Conservation (phyloP, 2,888 invertebrate genomes). For the Rhodophaea formosa region DNA sequence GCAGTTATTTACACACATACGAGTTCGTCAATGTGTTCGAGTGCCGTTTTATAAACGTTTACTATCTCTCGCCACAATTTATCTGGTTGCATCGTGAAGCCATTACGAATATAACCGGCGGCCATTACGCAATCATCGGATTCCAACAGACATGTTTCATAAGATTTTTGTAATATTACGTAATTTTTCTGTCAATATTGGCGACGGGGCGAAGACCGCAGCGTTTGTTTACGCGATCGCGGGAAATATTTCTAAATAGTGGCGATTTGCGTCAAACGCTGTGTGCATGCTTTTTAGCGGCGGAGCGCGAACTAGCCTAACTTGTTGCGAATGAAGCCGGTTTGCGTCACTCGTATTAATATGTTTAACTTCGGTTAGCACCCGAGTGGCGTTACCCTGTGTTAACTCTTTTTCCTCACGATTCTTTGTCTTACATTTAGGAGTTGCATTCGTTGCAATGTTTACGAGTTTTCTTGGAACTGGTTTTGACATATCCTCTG, state of each 20-base stretch:
- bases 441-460: conserved; percentile 15
- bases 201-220: conserved; percentile 23
- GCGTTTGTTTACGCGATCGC: conserved; percentile 30
- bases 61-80: conserved; percentile 8
- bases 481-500: neutral
- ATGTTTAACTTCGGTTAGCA: conserved; percentile 18
- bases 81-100: conserved; percentile 5
- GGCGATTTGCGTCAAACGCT: conserved; percentile 60
- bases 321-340: conserved; percentile 32
- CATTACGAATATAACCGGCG: conserved; percentile 1
- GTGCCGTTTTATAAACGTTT: conserved; percentile 11
- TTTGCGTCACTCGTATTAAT: conserved; percentile 28
- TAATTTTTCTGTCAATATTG: conserved; percentile 9
- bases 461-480: conserved; percentile 9
- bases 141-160: conserved; percentile 9
- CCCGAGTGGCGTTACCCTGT: conserved; percentile 11
- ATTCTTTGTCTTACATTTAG: conserved; percentile 9
- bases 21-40: neutral
- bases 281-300: conserved; percentile 60
- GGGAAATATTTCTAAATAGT: conserved; percentile 35
- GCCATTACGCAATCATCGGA: conserved; percentile 8
- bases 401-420: conserved; percentile 17
- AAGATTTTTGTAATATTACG: conserved; percentile 15
- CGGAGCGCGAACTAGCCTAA: conserved; percentile 52
- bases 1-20: neutral